Base-by-base conservation (phyloP, 2,797 vertebrate species). In the Mus spretus region DNA sequence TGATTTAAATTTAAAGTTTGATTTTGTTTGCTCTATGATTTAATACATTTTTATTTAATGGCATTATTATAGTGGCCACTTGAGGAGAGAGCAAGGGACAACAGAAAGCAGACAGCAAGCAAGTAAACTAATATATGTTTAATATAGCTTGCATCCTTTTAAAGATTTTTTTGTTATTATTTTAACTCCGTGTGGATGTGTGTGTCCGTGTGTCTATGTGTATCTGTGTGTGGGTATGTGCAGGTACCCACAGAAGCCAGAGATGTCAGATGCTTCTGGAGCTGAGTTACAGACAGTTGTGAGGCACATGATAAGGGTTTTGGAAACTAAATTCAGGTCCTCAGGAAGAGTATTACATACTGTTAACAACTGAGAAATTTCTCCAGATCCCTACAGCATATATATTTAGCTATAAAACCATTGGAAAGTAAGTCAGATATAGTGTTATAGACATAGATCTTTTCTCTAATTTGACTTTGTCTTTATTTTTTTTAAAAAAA, bases 11-110 rank as follows among this genome's bases (percentile, higher is more conserved):
- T 96, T 90, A 74, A 14, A 55, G n/a, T 53, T 86, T 85, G 57
- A 61, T 90, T 90, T 94, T 94, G 13, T 84, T 90, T 57, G 77
- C 6, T 80, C 2, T 90, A 87, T 96, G 26, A 53, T 72, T 86
- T 79, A 87, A 24, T 74, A 92, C 61, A 87, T 34, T 7, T 90
- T 89, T 89, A 65, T 53, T 44, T 24, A 70, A 74, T 79, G 28
- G 2, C 74, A 40, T 15, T 81, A 24, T 47, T 67, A 53, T 82
- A 37, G 53, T 89, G 44, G 20, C 9, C 20, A 82, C 37, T 47
- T 11, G 63, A 15, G 53, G 31, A 81, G n/a, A 85, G 63, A 89
- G 37, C 22, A 94, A 17, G 6, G 3, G 53, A 86, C 77, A 8
- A 78, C 2, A n/a, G 24, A 95, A 91, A 74, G 57, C 13, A 84